Conservation (phyloP, 92 coral and sea anemone species). For the Siderastrea radians region DNA sequence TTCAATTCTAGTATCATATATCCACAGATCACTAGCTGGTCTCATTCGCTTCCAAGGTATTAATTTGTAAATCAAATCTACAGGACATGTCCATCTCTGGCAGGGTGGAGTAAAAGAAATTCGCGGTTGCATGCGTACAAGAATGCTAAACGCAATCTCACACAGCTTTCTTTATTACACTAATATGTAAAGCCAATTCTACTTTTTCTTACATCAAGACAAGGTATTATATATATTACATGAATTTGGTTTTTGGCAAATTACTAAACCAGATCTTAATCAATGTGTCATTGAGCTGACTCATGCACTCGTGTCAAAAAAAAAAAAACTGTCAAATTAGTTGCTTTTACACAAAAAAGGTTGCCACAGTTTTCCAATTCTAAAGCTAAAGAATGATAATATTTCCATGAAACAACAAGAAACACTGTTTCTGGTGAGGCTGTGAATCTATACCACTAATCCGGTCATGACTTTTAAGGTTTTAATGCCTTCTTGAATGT, state of each 20-base stretch:
- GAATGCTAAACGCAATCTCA: constrained; percentile 28
- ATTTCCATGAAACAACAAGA: not conserved
- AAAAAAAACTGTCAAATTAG: constrained; percentile 23
- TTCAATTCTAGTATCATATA: constrained; percentile 16
- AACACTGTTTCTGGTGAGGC: not conserved
- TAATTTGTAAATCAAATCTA: constrained; percentile 14
- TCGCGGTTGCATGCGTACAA: not conserved
- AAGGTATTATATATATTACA: not conserved
- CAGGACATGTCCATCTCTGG: not conserved
- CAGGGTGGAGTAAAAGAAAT: constrained; percentile 8
- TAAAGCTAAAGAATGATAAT: not conserved
- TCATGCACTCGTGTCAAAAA: not conserved
- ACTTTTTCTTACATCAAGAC: constrained; percentile 13
- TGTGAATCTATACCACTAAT: not conserved
- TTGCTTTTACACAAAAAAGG: not conserved
- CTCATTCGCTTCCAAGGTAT: not conserved
- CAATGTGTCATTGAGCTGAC: not conserved
- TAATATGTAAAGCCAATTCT: constrained; percentile 36
- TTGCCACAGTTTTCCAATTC: not conserved
- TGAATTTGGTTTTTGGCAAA: constrained; percentile 24
- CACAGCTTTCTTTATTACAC: constrained; percentile 30
- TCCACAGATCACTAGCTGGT: not conserved
- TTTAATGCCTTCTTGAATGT: not conserved
- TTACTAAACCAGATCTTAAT: constrained; percentile 20
- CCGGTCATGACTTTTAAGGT: not conserved